A percentile compares a stretch with the other conserved stretches of the same genome.
These are phyloP conservation scores for Cottus gobio DNA, from an alignment of 2,113 vertebrate species.

Conservation along the genomic window DNA sequence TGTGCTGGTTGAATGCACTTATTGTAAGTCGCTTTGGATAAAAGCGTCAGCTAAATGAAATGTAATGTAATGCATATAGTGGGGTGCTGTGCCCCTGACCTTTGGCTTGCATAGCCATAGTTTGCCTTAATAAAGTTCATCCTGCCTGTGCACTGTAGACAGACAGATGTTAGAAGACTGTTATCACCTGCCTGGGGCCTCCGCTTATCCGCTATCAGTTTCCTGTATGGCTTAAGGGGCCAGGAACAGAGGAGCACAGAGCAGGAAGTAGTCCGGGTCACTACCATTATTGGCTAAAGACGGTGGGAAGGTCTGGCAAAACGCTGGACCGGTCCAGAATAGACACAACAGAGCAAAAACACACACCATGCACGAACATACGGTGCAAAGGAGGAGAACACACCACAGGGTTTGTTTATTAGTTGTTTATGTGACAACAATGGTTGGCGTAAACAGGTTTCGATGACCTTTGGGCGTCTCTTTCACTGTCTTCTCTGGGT, in stretches of 20 bases:
- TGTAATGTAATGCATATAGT: no score
- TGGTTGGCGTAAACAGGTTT: constrained; percentile 67
- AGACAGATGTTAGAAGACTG: not conserved
- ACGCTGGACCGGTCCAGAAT: constrained; percentile 36
- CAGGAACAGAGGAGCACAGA: constrained; percentile 27
- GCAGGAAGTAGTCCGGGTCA: constrained; percentile 39
- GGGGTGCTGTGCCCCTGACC: not conserved
- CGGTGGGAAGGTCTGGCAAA: constrained; percentile 26
- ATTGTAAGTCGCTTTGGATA: no score
- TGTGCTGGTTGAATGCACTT: no score
- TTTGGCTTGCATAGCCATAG: not conserved
- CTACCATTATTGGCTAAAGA: constrained; percentile 41
- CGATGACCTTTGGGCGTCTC: constrained; percentile 39
- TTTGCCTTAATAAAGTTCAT: not conserved
- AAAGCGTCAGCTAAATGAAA: no score
- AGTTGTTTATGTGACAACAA: constrained; percentile 75
- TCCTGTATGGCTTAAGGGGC: constrained; percentile 31
- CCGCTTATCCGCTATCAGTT: constrained; percentile 17
- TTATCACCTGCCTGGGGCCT: constrained; percentile 16
- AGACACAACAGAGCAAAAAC: not conserved
- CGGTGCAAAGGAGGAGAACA: not conserved
- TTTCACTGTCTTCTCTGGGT: constrained; percentile 25
- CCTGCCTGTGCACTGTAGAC: not conserved
- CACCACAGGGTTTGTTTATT: constrained; percentile 59
- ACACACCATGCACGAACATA: constrained; percentile 30